Percentiles rank a stretch among this genome's conserved stretches.
Evolutionary conservation across 2,888 invertebrate genomes (phyloP).

Genomic region (Drosophila prolongata): DNA sequence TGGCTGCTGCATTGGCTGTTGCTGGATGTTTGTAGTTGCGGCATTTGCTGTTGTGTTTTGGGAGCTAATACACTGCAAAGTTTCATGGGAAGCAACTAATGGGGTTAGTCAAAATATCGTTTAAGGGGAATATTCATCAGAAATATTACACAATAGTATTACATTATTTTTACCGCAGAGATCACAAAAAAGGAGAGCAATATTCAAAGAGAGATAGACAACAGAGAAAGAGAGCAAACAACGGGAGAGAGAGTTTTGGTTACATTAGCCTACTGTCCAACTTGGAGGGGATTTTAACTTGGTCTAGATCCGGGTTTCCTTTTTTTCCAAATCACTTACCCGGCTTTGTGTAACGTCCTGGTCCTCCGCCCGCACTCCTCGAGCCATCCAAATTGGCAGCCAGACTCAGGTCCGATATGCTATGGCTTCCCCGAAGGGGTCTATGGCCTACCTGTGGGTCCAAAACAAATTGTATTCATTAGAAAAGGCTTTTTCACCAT

Average conservation of each 20-base stretch:
- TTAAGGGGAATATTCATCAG: slow-evolving; percentile 9
- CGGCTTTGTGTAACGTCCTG: slow-evolving; percentile 85
- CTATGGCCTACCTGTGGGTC: slow-evolving; percentile 89
- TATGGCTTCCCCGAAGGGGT: slow-evolving; percentile 93
- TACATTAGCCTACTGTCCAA: slow-evolving; percentile 69
- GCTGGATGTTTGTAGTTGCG: slow-evolving; percentile 16
- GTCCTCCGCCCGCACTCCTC: slow-evolving; percentile 66
- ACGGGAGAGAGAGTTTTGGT: slow-evolving; percentile 56
- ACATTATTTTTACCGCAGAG: slow-evolving; percentile 56
- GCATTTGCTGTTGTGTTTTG: slow-evolving; percentile 40
- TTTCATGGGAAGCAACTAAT: slow-evolving; percentile 75
- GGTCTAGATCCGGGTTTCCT: neutral
- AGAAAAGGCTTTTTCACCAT: neutral
- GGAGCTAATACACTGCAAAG: slow-evolving; percentile 70
- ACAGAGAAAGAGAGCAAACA: slow-evolving; percentile 57
- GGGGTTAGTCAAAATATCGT: slow-evolving; percentile 60
- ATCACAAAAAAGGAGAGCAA: slow-evolving; percentile 60
- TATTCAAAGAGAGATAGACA: slow-evolving; percentile 37
- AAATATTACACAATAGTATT: slow-evolving; percentile 5
- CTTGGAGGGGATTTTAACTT: neutral
- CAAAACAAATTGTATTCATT: neutral
- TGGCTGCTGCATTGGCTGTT: slow-evolving; percentile 16
- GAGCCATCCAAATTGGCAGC: slow-evolving; percentile 85
- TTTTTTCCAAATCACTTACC: slow-evolving; percentile 71
- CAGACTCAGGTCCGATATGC: slow-evolving; percentile 93